phyloP scores from a whole-genome alignment of 2,797 vertebrate species.

The Balearica regulorum region DNA sequence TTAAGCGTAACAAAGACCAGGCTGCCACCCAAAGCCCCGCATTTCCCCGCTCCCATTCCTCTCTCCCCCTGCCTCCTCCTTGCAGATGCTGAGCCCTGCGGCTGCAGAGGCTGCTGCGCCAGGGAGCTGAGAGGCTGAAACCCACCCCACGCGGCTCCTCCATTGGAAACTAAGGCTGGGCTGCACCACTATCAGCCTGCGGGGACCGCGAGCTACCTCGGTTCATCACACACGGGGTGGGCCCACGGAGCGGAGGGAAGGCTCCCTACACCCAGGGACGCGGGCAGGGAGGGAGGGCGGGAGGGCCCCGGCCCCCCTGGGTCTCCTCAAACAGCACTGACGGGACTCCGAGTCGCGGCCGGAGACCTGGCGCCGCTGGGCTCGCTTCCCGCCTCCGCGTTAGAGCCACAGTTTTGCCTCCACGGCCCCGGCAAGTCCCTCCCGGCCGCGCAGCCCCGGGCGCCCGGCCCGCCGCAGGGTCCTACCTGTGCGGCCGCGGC shows the following conservation, averaged over 20 bases:
- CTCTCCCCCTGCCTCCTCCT: not conserved
- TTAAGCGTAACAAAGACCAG: rapidly evolving
- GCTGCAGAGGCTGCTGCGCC: not conserved
- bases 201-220: not conserved
- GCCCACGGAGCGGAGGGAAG: rapidly evolving
- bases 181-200: not conserved
- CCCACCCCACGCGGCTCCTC: not conserved
- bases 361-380: not conserved
- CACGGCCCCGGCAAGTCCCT: rapidly evolving
- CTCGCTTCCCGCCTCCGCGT: no score
- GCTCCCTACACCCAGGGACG: no score
- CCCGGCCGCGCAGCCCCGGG: not conserved
- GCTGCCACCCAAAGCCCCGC: not conserved
- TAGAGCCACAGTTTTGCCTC: not conserved
- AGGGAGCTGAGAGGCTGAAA: not conserved
- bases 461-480: not conserved
- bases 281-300: no score
- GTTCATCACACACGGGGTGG: not conserved
- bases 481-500: not conserved
- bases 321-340: not conserved
- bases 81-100: not conserved
- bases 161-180: rapidly evolving
- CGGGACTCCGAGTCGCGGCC: not conserved
- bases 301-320: no score
- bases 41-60: not conserved